Evolutionary conservation across 2,888 invertebrate genomes (phyloP).

Genomic region (Ectemnius cavifrons): DNA sequence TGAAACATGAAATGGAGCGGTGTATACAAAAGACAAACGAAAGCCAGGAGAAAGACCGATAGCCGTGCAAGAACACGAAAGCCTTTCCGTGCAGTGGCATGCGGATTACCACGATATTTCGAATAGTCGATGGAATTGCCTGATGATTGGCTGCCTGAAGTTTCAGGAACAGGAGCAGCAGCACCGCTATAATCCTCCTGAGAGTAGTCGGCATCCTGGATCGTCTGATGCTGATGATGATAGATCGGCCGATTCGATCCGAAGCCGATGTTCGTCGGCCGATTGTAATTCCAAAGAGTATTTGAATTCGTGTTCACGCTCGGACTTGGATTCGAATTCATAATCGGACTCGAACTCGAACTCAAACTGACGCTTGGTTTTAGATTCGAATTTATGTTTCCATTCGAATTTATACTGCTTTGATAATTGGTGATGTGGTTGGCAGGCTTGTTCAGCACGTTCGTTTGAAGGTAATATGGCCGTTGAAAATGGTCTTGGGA

Average conservation of each 20-base stretch:
- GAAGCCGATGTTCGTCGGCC: conserved; percentile 43
- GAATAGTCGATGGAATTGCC: conserved; percentile 67
- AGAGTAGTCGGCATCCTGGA: conserved; percentile 67
- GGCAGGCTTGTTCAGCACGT: conserved; percentile 46
- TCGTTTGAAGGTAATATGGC: conserved; percentile 45
- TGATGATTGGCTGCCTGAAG: no score
- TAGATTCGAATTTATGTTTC: neutral
- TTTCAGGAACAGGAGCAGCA: conserved; percentile 58
- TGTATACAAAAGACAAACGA: no score
- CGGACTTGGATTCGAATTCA: neutral
- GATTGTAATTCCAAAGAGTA: conserved; percentile 55
- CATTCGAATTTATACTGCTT: conserved; percentile 60
- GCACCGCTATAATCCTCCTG: conserved; percentile 71
- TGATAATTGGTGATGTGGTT: conserved; percentile 50
- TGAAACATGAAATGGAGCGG: no score
- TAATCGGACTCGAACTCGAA: neutral
- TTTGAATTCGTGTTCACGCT: neutral
- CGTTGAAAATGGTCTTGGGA: conserved; percentile 30
- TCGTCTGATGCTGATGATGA: conserved; percentile 46
- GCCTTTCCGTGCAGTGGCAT: no score
- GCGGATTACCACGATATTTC: conserved; percentile 74
- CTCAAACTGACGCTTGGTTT: neutral
- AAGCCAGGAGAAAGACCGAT: no score
- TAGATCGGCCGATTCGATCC: conserved; percentile 70
- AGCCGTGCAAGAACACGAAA: no score